Percentiles rank a stretch among this genome's conserved stretches.
phyloP scores from a whole-genome alignment of 2,888 invertebrate genomes.

The Arrhopalites spinosus region DNA sequence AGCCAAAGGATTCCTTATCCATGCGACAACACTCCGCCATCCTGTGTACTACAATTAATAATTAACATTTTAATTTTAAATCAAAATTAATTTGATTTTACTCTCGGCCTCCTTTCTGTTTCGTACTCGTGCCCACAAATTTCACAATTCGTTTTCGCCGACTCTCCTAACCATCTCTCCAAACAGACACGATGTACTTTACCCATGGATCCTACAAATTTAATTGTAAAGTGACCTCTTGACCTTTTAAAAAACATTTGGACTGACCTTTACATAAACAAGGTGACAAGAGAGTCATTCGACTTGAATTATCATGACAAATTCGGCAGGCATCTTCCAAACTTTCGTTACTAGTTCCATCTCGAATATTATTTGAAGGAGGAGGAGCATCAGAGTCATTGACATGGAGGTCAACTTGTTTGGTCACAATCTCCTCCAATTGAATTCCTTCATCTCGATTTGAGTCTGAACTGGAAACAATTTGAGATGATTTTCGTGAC shows the following conservation, averaged over 20 bases:
- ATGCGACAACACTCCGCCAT: conserved; percentile 43
- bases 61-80: conserved; percentile 1
- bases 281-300: conserved; percentile 49
- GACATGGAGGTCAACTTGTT: neutral
- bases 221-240: neutral
- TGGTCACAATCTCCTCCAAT: neutral
- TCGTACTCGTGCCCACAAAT: conserved; percentile 46
- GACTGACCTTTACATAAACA: conserved; percentile 54
- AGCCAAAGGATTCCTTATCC: conserved; percentile 48
- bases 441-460: neutral
- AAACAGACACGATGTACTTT: conserved; percentile 53
- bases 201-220: conserved; percentile 53
- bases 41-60: conserved; percentile 44
- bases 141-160: conserved; percentile 51
- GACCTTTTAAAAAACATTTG: neutral
- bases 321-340: conserved; percentile 42
- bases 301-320: conserved; percentile 53
- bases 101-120: conserved; percentile 51
- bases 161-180: conserved; percentile 55
- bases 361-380: neutral
- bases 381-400: neutral
- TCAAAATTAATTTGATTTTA: conserved; percentile 24
- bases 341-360: conserved; percentile 12
- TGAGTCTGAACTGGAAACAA: conserved; percentile 14
- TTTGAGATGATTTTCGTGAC: conserved; percentile 20